A percentile compares a stretch with the other conserved stretches of the same genome.
phyloP scores from a whole-genome alignment of 1,140 invertebrate genomes.

The Latrodectus geometricus region DNA sequence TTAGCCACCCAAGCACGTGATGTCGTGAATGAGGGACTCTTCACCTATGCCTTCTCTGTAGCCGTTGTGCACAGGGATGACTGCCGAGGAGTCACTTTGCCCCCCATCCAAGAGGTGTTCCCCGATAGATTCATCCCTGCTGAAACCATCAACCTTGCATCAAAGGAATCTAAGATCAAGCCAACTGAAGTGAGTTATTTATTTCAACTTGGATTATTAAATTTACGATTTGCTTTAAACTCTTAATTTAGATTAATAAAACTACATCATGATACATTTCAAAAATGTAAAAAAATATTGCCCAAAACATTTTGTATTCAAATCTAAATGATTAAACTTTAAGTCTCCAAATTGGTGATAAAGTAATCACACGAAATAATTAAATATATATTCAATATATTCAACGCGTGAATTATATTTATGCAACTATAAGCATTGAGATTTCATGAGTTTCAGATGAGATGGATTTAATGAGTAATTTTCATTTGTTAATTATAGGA shows the following conservation, averaged over 20 bases:
- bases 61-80: slow-evolving; percentile 75
- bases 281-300: too few species aligned
- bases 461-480: not conserved
- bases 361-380: too few species aligned
- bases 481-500: slow-evolving; percentile 6
- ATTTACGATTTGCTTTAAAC: too few species aligned
- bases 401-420: not conserved
- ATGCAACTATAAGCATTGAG: not conserved
- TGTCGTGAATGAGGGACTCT: slow-evolving; percentile 77
- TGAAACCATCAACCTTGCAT: slow-evolving; percentile 70
- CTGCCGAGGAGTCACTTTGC: slow-evolving; percentile 72
- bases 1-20: slow-evolving; percentile 76
- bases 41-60: slow-evolving; percentile 74
- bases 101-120: slow-evolving; percentile 77
- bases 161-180: slow-evolving; percentile 67
- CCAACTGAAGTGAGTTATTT: slow-evolving; percentile 60
- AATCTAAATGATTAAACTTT: too few species aligned
- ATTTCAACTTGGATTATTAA: too few species aligned
- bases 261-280: too few species aligned
- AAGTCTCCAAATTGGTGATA: too few species aligned
- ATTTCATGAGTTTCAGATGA: not conserved
- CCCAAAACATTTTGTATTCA: too few species aligned
- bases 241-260: not conserved
- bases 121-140: slow-evolving; percentile 71
- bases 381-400: too few species aligned